These are phyloP conservation scores for Thera obeliscata DNA, from an alignment of 2,888 invertebrate genomes.

Conservation along the genomic window DNA sequence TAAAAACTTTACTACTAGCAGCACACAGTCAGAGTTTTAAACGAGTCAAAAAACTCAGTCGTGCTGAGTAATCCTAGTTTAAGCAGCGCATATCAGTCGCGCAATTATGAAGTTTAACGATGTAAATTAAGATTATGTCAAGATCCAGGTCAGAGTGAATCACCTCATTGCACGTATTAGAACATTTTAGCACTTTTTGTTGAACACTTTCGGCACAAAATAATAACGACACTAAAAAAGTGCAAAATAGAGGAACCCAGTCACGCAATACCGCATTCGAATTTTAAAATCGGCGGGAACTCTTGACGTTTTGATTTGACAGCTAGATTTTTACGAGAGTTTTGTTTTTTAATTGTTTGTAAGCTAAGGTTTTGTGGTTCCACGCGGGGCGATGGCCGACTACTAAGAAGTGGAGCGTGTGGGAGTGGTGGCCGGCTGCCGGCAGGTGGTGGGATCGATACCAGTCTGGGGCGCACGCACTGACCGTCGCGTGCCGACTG, in stretches of 20 bases:
- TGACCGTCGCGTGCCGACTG: slow-evolving; percentile 69
- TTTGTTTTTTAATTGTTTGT: slow-evolving; percentile 48
- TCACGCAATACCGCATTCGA: slow-evolving; percentile 38
- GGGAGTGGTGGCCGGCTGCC: slow-evolving; percentile 75
- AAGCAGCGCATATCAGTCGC: slow-evolving; percentile 34
- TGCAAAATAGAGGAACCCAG: slow-evolving; percentile 29
- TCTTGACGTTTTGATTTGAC: slow-evolving; percentile 44
- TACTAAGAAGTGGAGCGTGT: slow-evolving; percentile 67
- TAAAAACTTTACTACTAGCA: slow-evolving; percentile 6
- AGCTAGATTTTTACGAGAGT: slow-evolving; percentile 46
- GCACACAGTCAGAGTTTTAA: slow-evolving; percentile 14
- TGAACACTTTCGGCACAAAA: slow-evolving; percentile 48
- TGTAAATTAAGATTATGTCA: slow-evolving; percentile 67
- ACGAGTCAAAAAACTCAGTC: slow-evolving; percentile 22
- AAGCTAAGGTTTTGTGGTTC: slow-evolving; percentile 54
- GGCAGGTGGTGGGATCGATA: slow-evolving; percentile 77
- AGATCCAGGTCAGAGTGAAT: slow-evolving; percentile 66
- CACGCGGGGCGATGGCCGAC: slow-evolving; percentile 80
- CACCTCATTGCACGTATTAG: slow-evolving; percentile 62
- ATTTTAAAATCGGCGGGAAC: slow-evolving; percentile 41
- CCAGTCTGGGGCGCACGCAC: slow-evolving; percentile 81
- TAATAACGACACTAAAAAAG: slow-evolving; percentile 31
- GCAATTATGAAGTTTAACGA: slow-evolving; percentile 65
- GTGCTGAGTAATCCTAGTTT: slow-evolving; percentile 26
- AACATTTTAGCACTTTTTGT: slow-evolving; percentile 48